These are phyloP conservation scores for Macquaria australasica DNA, from an alignment of 2,113 vertebrate species.

Conservation along the genomic window DNA sequence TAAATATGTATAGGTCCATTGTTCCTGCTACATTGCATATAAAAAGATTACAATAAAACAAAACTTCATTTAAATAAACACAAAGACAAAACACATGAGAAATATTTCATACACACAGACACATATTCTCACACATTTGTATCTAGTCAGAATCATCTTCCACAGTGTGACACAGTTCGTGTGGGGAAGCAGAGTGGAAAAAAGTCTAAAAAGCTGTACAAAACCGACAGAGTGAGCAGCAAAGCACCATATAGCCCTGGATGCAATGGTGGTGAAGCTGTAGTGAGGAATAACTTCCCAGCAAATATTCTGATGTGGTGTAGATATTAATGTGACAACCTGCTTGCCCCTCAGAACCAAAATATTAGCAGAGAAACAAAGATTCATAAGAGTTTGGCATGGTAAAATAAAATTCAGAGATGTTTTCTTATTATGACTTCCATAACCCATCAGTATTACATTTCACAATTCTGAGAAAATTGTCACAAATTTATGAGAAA, in stretches of 20 bases:
- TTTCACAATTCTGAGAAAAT: not conserved
- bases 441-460: not conserved
- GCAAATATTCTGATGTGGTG: not conserved
- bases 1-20: not conserved
- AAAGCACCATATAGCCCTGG: not conserved
- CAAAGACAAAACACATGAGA: not conserved
- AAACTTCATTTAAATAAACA: not conserved
- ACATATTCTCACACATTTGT: not conserved
- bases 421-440: not conserved
- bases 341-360: not conserved
- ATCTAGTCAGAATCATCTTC: constrained; percentile 11
- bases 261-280: not conserved
- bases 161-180: constrained; percentile 1
- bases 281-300: not conserved
- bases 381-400: not conserved
- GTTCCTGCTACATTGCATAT: not conserved
- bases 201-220: constrained; percentile 1
- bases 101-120: not conserved
- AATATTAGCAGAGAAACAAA: not conserved
- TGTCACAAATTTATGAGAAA: not conserved
- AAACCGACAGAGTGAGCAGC: constrained; percentile 9
- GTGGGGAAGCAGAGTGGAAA: constrained; percentile 3
- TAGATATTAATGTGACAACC: not conserved
- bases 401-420: not conserved
- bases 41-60: constrained; percentile 5